Base-by-base conservation (phyloP, 2,888 invertebrate species). In the Actias luna region DNA sequence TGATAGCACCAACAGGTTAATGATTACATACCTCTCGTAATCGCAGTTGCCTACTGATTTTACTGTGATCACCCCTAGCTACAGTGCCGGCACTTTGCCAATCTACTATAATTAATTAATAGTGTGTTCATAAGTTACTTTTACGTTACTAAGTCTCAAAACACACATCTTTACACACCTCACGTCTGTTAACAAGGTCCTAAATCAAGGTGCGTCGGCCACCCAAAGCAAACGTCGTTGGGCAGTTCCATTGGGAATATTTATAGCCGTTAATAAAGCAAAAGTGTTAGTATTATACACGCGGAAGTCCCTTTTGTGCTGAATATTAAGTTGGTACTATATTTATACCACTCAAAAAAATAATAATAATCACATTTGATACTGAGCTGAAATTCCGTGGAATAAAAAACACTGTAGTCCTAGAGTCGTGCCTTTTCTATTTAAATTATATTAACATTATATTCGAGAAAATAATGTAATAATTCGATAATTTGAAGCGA, bases 151-250 rank as follows among this genome's bases (percentile, higher is more conserved):
- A n/a, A 5, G 18, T 42, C 5, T 42, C 4, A 42, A 18, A 42
- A 42, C 5, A 39, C 2, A 18, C 36, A 16, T 1, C 42, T 42
- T 39, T 22, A 46, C 3, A 22, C 46, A 27, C 25, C 5, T 14
- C 55, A 55, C 55, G 55, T 55, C 5, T 27, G 16, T 29, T 10
- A 50, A 50, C 55, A 55, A 55, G 27, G 55, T 7, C 29, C n/a
- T 55, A 55, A 55, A 55, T 55, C 55, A 55, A 29, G n/a, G 55
- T 29, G 1, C 7, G 55, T 55, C 55, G 55, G n/a, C 55, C 55
- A 55, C 55, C 27, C 55, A 29, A 8, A 55, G 27, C 55, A 55
- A 29, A 27, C n/a, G 29, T 16, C 29, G 16, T 55, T 29, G 8
- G 22, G 55, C 10, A 29, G 29, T 27, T 16, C 29, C 16, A 55